phyloP scores from a whole-genome alignment of 2,888 invertebrate species.

The Ypsolopha sequella region DNA sequence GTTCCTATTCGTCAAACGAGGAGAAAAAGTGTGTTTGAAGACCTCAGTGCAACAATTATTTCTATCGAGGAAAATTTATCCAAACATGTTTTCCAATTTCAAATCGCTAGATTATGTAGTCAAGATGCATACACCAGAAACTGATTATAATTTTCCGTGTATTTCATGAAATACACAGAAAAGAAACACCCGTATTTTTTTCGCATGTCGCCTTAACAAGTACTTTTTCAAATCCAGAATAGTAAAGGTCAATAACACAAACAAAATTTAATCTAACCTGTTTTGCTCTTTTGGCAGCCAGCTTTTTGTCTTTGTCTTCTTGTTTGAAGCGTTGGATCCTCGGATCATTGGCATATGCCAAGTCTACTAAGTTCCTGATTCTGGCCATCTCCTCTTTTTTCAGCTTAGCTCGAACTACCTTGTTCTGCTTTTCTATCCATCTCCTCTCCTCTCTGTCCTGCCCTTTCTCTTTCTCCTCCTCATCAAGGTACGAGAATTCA shows the following conservation, averaged over 20 bases:
- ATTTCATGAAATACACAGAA: too few species aligned
- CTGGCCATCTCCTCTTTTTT: conserved; percentile 98
- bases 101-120: too few species aligned
- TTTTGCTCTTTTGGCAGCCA: conserved; percentile 90
- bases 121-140: too few species aligned
- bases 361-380: conserved; percentile 91
- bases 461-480: conserved; percentile 98
- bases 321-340: conserved; percentile 93
- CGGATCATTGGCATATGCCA: conserved; percentile 95
- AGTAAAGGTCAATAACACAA: not conserved
- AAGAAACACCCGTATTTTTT: too few species aligned
- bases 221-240: too few species aligned
- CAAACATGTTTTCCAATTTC: too few species aligned
- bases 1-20: too few species aligned
- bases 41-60: too few species aligned
- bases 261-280: conserved; percentile 51
- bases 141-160: too few species aligned
- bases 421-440: conserved; percentile 99
- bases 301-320: conserved; percentile 91
- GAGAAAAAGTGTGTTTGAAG: too few species aligned
- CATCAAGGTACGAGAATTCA: conserved; percentile 98
- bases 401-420: conserved; percentile 88
- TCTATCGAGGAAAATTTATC: too few species aligned
- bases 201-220: too few species aligned
- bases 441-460: conserved; percentile 96